Base-by-base conservation (phyloP, 2,888 invertebrate species). In the Troides helena region DNA sequence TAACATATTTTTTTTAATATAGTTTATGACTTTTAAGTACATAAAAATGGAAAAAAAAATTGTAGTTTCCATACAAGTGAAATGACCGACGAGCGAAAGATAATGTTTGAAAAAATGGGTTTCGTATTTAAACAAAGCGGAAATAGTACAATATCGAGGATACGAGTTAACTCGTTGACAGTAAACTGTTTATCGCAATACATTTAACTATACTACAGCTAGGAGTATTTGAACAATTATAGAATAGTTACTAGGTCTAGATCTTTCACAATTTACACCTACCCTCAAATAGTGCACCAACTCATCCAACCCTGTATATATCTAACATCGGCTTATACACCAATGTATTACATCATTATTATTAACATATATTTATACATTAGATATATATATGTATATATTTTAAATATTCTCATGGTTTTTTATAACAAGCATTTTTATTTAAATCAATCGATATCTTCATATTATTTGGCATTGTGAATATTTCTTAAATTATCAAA, bases 261-360 rank as follows among this genome's bases (percentile, higher is more conserved):
- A 23, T 58, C 57, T 25, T 58, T 58, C 57, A 58, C 57, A 58
- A 58, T 58, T 12, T 58, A 58, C 53, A 53, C 23, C 57, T 21
- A 58, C 57, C 23, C 21, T 10, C 57, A 3, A 58, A n/a, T 10
- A 56, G n/a, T 25, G 57, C 23, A 58, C 57, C 57, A 58, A 58
- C 57, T 10, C 21, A 23, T 58, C 57, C 57, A 58, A 58, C 57
- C 57, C 57, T 58, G 57, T 58, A 64, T 56, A 62, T 10, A 58
- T 58, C 56, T 56, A 58, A n/a, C 57, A 58, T 14, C 23, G 57
- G 53, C 18, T n/a, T 58, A 58, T 23, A 10, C 12, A 3, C 57
- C 57, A 58, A 23, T 10, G 25, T 7, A 23, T 25, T 1, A 1
- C 5, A 23, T 23, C 5, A 23, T 23, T 14, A 23, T 58, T 58